Base-by-base conservation (phyloP, 2,888 invertebrate genomes). In the Yponomeuta cagnagella region DNA sequence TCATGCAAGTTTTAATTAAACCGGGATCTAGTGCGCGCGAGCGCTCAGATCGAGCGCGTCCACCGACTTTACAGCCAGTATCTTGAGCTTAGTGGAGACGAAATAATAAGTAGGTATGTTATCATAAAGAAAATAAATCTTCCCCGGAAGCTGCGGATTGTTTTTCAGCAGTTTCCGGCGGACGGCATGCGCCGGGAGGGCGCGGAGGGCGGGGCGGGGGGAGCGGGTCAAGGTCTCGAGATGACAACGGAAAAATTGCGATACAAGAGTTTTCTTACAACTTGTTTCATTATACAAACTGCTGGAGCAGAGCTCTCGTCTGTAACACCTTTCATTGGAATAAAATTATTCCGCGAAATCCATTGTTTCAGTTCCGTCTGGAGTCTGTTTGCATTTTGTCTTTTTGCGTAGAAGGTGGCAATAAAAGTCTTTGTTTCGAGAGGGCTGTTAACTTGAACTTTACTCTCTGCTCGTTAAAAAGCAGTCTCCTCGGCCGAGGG, bases 161-260 rank as follows among this genome's bases (percentile, higher is more conserved):
- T 58, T 58, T 58, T 58, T 58, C 52, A 58, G 52, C 52, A 58
- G 52, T 58, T 58, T 58, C 52, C 52, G 52, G 52, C 52, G 52
- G 4, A 15, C 3, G 52, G 15, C 52, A 58, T 2, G 52, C 15
- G 52, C 52, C 2, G 52, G 52, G 52, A 2, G 2, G 6, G 52
- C 10, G 52, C 4, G 52, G 52, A 3, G 52, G 52, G 52, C 2
- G 3, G 52, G 5, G 52, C 6, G 1, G 52, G 52, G 52, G 4
- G 52, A 43, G 43, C 43, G 52, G 52, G 52, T 58, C 52, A 58
- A 58, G 52, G 52, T 58, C 52, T 15, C 52, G 15, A 15, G 12
- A 15, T 58, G 52, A 58, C 52, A 58, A 1, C 52, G 52, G 52
- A 58, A 58, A 52, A 58, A 58, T 58, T 58, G 52, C 52, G 52